Evolutionary conservation across 2,113 vertebrate species (phyloP), one percentile per base, ranked within the genome.

Genomic region (Chrysochloris asiatica): DNA sequence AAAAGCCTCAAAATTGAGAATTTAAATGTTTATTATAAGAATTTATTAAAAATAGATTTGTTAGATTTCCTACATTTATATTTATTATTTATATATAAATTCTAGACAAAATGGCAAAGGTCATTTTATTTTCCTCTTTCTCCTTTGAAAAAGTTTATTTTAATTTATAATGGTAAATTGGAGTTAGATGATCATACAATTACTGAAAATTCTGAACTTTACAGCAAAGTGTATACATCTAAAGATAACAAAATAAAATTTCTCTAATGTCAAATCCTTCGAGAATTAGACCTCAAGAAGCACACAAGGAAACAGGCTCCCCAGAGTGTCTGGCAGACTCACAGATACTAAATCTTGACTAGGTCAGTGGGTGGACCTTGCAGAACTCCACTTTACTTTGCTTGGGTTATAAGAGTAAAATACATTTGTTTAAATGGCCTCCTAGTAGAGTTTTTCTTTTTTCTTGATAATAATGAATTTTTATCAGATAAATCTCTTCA

Each of bases 131-230:
- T 79, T 90, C 28, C 33, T 67, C 90, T 73, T 71, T 26, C n/a
- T 63, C 36, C 41, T 69, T 93, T 91, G 38, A 45, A 59, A 80
- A 81, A 43, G 9, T 56, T 91, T 36, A 75, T 65, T 73, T 80
- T 69, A 50, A 69, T 71, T 83, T 90, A 85, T 90, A 36, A 33
- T 84, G 75, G 61, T 69, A 43, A 90, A n/a, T n/a, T n/a, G n/a
- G n/a, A n/a, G n/a, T n/a, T n/a, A n/a, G n/a, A n/a, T n/a, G n/a
- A n/a, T n/a, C n/a, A n/a, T n/a, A n/a, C n/a, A n/a, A n/a, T n/a
- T n/a, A n/a, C n/a, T n/a, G n/a, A n/a, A n/a, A n/a, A n/a, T n/a
- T n/a, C n/a, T n/a, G n/a, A n/a, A n/a, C n/a, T n/a, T n/a, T n/a
- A n/a, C n/a, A n/a, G n/a, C n/a, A n/a, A n/a, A n/a, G n/a, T n/a